phyloP scores from a whole-genome alignment of 1,140 invertebrate genomes.

The Eupristina koningsbergeri region DNA sequence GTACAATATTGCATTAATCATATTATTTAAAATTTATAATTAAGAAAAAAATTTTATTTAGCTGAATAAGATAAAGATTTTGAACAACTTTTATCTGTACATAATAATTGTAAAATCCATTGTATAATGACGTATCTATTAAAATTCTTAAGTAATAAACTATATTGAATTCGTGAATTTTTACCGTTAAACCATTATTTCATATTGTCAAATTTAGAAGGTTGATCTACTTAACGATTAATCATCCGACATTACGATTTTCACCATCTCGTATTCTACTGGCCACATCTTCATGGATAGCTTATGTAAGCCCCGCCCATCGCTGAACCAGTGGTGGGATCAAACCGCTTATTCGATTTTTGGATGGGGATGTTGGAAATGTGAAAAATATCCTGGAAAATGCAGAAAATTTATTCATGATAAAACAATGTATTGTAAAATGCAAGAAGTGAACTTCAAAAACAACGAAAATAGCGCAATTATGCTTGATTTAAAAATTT shows the following conservation, averaged over 20 bases:
- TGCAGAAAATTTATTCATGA: neutral
- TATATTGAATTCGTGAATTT: neutral
- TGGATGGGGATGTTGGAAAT: neutral
- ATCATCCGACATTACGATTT: constrained; percentile 35
- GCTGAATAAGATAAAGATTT: no score
- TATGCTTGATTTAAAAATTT: no score
- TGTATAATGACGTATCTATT: no score
- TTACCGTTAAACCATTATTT: constrained; percentile 10
- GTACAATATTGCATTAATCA: no score
- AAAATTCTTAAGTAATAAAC: neutral
- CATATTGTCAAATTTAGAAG: constrained; percentile 18
- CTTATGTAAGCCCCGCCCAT: constrained; percentile 12
- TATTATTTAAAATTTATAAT: no score
- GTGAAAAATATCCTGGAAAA: neutral
- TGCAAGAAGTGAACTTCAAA: neutral
- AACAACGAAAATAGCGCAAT: no score
- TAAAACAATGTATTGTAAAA: no score
- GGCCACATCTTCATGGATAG: neutral
- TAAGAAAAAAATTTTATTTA: no score
- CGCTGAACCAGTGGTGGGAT: neutral
- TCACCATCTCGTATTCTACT: neutral
- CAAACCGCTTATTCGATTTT: neutral
- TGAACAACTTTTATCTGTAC: neutral
- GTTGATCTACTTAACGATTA: constrained; percentile 23
- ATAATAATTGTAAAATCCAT: no score